Conservation (phyloP, 2,113 vertebrate genomes). For the Jacana jacana region DNA sequence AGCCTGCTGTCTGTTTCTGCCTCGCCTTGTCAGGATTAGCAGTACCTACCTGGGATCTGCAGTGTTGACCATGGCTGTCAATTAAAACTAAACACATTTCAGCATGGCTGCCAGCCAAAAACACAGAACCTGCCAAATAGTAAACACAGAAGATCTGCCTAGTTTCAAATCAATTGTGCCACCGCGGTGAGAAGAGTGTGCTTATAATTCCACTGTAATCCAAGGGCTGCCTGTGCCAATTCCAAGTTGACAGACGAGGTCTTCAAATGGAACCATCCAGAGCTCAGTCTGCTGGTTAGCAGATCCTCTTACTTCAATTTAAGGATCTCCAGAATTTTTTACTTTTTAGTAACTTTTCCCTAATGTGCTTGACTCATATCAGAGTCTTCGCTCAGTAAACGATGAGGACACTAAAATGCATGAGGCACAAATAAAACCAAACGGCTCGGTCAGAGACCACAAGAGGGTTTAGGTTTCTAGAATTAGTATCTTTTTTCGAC, state of each 20-base stretch:
- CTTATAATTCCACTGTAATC: constrained; percentile 7
- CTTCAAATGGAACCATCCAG: neutral
- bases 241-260: neutral
- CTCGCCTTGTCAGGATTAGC: constrained; percentile 31
- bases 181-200: neutral
- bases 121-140: constrained; percentile 72
- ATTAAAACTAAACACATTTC: constrained; percentile 77
- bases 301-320: neutral
- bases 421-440: neutral
- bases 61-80: constrained; percentile 77
- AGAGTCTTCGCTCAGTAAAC: neutral
- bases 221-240: neutral
- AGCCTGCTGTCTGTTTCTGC: neutral
- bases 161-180: constrained; percentile 72
- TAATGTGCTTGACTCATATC: neutral
- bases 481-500: neutral
- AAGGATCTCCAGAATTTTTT: neutral
- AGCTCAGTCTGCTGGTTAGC: neutral
- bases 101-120: constrained; percentile 72
- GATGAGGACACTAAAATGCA: neutral
- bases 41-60: constrained; percentile 70
- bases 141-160: constrained; percentile 78
- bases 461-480: neutral
- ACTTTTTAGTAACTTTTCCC: neutral
- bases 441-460: neutral